phyloP scores from a whole-genome alignment of 2,797 vertebrate species.

The Acipenser transmontanus region DNA sequence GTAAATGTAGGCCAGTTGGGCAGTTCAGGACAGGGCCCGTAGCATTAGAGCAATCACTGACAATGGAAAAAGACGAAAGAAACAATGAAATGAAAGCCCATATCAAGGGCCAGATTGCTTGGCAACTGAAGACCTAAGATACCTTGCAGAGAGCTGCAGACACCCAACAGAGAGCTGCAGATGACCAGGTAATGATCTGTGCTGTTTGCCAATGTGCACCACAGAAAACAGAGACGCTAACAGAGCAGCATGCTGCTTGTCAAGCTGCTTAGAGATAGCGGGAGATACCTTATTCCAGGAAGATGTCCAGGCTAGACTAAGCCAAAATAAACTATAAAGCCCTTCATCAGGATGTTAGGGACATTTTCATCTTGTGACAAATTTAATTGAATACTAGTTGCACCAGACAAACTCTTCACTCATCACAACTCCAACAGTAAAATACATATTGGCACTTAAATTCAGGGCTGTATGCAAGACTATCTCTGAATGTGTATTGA shows the following conservation, averaged over 20 bases:
- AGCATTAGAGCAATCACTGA: constrained; percentile 41
- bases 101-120: constrained; percentile 37
- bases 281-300: background rate
- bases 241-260: constrained; percentile 22
- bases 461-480: no score
- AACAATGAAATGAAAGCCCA: background rate
- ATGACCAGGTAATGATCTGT: constrained; percentile 57
- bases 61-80: constrained; percentile 12
- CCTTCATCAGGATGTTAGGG: no score
- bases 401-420: no score
- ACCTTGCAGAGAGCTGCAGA: constrained; percentile 19
- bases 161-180: constrained; percentile 47
- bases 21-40: constrained; percentile 23
- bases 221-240: background rate
- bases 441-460: no score
- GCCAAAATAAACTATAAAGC: no score
- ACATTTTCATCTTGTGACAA: no score
- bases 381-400: no score
- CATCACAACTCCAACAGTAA: no score
- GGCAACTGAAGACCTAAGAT: constrained; percentile 60
- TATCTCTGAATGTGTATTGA: no score
- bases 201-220: constrained; percentile 8
- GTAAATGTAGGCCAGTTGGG: constrained; percentile 25
- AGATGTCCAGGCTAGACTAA: background rate
- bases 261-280: constrained; percentile 58